Base-by-base conservation (phyloP, 2,888 invertebrate species). In the Caradrina kadenii region DNA sequence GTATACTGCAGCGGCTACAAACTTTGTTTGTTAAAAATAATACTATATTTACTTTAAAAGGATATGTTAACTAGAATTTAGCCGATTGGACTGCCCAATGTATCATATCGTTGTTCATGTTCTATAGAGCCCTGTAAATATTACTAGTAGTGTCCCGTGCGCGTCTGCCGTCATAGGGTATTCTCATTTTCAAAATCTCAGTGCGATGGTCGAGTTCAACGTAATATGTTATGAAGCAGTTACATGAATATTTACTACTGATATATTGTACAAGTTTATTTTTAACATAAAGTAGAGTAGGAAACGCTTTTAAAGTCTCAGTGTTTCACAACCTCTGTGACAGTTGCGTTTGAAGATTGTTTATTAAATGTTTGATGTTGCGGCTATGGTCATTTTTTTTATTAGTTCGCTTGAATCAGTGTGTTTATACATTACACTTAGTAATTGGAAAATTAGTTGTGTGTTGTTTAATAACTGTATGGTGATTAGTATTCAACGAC, bases 101-200 rank as follows among this genome's bases (percentile, higher is more conserved):
- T 39, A 11, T 11, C 11, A 13, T 39, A 8, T 56, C 39, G n/a
- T 26, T 42, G 62, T 49, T 31, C 42, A 64, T 53, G 66, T 64
- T 65, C 74, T 60, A 73, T 48, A 68, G 58, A 63, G 64, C 58
- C 63, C 69, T 55, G 75, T 72, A 72, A 62, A 54, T 55, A 62
- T 31, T 56, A 65, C 61, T 39, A 39, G 39, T 39, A 39, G 63
- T 35, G 68, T 35, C 63, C 63, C 63, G 65, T 73, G 66, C 49
- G 73, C 42, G 35, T 62, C 42, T 83, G 83, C 84, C 88, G 88
- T 86, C 82, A 85, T 63, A 39, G 63, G n/a, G 55, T 64, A 66
- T 69, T n/a, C 67, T 83, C 80, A 84, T 81, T 88, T 88, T 86
- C 87, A 87, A 87, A 26, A 26, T 26, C 71, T 59, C 74, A 61